These are phyloP conservation scores for Metopolophium dirhodum DNA, from an alignment of 1,140 invertebrate species.

Conservation along the genomic window DNA sequence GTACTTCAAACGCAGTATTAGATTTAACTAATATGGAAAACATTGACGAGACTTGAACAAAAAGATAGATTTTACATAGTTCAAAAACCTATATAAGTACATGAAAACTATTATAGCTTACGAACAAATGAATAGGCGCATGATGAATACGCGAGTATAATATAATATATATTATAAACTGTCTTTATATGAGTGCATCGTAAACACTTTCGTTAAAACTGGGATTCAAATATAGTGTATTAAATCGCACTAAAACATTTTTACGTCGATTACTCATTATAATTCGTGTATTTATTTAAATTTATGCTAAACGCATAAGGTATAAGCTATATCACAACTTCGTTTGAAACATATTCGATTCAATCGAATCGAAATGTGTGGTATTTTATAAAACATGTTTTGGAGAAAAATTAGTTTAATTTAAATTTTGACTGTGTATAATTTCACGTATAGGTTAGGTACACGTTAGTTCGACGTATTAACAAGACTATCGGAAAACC, in stretches of 20 bases:
- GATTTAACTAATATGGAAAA: too few species aligned
- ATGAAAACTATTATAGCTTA: background rate
- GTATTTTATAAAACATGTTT: conserved; percentile 21
- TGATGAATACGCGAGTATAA: background rate
- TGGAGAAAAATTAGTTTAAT: conserved; percentile 11
- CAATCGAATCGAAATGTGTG: background rate
- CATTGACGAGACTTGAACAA: background rate
- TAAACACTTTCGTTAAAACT: background rate
- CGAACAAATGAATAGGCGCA: background rate
- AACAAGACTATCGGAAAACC: background rate
- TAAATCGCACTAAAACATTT: background rate
- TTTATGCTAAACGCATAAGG: conserved; percentile 13
- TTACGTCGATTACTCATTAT: background rate
- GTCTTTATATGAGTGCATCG: background rate
- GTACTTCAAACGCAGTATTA: background rate
- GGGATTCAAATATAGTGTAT: background rate
- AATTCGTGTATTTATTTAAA: conserved; percentile 18
- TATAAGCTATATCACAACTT: background rate
- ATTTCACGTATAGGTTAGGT: background rate
- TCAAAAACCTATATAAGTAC: too few species aligned
- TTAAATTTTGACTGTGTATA: background rate
- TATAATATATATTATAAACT: background rate
- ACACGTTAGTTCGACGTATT: background rate
- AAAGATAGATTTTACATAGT: background rate
- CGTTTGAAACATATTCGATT: background rate